These are phyloP conservation scores for Papilio protenor DNA, from an alignment of 2,888 invertebrate species.

Conservation along the genomic window DNA sequence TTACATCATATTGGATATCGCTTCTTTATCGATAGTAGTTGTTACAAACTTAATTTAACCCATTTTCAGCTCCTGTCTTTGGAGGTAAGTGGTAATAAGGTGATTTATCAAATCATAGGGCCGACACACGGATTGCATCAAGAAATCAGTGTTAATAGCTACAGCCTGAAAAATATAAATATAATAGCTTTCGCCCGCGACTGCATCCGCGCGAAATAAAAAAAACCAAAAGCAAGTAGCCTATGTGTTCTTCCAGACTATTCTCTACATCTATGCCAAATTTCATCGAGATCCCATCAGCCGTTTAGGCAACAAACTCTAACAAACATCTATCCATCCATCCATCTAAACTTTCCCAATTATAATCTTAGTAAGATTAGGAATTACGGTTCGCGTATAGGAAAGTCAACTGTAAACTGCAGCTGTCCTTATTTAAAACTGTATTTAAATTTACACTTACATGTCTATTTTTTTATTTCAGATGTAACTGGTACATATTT, in stretches of 20 bases:
- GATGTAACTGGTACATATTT: not conserved
- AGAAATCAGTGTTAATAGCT: not conserved
- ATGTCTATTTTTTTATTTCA: not conserved
- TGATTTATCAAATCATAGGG: not conserved
- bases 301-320: too few relatives aligned
- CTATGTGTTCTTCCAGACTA: too few relatives aligned
- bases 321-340: too few relatives aligned
- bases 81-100: not conserved
- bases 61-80: conserved; percentile 2
- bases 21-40: not conserved
- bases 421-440: not conserved
- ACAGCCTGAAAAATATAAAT: not conserved
- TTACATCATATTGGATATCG: not conserved
- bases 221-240: too few relatives aligned
- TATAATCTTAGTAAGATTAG: too few relatives aligned
- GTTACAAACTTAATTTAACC: not conserved
- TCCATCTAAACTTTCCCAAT: too few relatives aligned
- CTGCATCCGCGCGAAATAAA: too few relatives aligned
- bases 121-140: not conserved
- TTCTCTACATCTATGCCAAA: too few relatives aligned
- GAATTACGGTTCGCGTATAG: too few relatives aligned
- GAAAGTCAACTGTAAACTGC: not conserved
- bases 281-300: too few relatives aligned
- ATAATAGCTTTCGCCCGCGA: too few relatives aligned
- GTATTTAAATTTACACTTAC: not conserved